Base-by-base conservation (phyloP, 1,140 invertebrate species). In the Ooceraea biroi region DNA sequence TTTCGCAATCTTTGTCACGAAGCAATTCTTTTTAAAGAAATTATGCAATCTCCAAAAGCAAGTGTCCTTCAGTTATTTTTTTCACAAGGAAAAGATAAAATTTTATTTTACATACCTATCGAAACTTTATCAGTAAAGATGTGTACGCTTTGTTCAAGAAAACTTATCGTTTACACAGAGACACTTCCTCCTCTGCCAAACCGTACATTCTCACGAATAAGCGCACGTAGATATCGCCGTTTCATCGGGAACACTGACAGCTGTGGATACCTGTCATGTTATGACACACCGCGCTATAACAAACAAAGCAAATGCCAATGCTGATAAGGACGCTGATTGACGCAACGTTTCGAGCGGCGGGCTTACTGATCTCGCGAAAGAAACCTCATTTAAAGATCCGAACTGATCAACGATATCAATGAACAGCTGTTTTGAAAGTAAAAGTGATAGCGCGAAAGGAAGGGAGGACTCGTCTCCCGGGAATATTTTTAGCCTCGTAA, bases 391-490 rank as follows among this genome's bases (percentile, higher is more conserved):
- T 17, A 46, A 25, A 12, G 3, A 61, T 8, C 7, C 1, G 14
- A 19, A 86, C 17, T 30, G 11, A 46, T 44, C 10, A 12, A 8
- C n/a, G 0, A 22, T 46, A 30, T 71, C 19, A 55, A 69, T 44
- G 30, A 69, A 41, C 19, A 50, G 52, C 7, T 58, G 48, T 87
- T 52, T 61, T 22, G 58, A 68, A 78, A 88, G 69, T 72, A 41
- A 73, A 84, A 68, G 60, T 84, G 48, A 88, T 48, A 82, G 14
- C 3, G 58, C 36, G 44, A 11, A 22, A 36, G 30, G 14, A 7
- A 68, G 44, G 22, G n/a, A 74, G 57, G 17, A 46, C n/a, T 41
- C 4, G 36, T 19, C 12, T 36, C 48, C 27, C 36, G 52, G 19
- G 55, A 72, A 36, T 68, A 46, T 55, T 44, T 68, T 46, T 17